These are phyloP conservation scores for Drosophila birchii DNA, from an alignment of 2,888 invertebrate genomes.

Conservation along the genomic window DNA sequence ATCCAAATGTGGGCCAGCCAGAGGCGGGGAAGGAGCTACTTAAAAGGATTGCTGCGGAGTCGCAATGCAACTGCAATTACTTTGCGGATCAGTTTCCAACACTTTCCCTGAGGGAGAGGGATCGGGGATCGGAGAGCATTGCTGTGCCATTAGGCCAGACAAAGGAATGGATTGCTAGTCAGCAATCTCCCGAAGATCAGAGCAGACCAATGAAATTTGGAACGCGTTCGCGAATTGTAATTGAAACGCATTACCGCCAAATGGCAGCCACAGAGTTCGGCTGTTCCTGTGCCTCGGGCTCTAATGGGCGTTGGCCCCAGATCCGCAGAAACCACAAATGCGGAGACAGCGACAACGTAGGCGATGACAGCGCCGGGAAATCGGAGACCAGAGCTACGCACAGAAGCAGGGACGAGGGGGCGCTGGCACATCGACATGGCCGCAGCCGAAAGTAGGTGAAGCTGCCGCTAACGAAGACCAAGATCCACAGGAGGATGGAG, in stretches of 20 bases:
- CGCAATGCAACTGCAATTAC: slow-evolving; percentile 60
- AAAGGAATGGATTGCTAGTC: slow-evolving; percentile 30
- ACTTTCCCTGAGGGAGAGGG: slow-evolving; percentile 65
- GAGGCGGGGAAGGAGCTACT: slow-evolving; percentile 43
- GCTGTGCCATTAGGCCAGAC: not conserved
- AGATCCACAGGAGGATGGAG: slow-evolving; percentile 18
- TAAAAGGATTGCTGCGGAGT: slow-evolving; percentile 55
- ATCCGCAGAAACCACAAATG: slow-evolving; percentile 20
- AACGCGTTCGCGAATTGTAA: slow-evolving; percentile 58
- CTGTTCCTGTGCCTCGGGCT: slow-evolving; percentile 22
- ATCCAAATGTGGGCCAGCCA: slow-evolving; percentile 69
- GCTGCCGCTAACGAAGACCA: slow-evolving; percentile 67
- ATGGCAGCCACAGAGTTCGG: slow-evolving; percentile 46
- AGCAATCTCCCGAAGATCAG: slow-evolving; percentile 59
- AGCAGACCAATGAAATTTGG: slow-evolving; percentile 66
- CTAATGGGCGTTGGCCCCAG: slow-evolving; percentile 67
- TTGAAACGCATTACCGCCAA: slow-evolving; percentile 73
- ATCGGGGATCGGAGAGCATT: not conserved
- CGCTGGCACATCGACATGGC: slow-evolving; percentile 41
- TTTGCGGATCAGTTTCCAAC: slow-evolving; percentile 64
- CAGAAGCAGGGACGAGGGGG: slow-evolving; percentile 6
- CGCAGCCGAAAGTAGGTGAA: slow-evolving; percentile 72
- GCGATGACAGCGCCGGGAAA: slow-evolving; percentile 74
- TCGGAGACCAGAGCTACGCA: slow-evolving; percentile 58
- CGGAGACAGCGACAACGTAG: slow-evolving; percentile 57